Percentiles rank a stretch among this genome's conserved stretches.
phyloP scores from a whole-genome alignment of 2,888 invertebrate genomes.

The Nasonovia ribisnigri region DNA sequence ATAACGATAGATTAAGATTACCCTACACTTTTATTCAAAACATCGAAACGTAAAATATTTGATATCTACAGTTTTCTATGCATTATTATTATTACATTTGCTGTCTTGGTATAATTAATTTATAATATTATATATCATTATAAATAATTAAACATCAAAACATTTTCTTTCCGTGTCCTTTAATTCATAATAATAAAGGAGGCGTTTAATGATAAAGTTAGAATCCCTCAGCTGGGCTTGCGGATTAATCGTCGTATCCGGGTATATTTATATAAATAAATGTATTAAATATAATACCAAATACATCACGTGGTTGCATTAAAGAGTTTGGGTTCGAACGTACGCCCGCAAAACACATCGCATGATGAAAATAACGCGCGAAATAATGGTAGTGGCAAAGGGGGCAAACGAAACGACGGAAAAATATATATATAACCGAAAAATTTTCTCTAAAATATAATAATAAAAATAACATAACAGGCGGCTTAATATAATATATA shows the following conservation, averaged over 20 bases:
- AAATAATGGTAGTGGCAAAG: background rate
- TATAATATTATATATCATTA: too few relatives aligned
- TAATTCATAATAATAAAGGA: too few relatives aligned
- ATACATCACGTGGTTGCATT: background rate
- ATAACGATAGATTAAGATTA: too few relatives aligned
- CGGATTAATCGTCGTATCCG: background rate
- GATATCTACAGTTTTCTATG: too few relatives aligned
- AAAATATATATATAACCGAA: background rate
- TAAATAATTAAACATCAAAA: too few relatives aligned
- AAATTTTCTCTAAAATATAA: background rate
- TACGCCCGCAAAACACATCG: background rate
- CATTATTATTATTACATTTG: too few relatives aligned
- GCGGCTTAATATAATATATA: background rate
- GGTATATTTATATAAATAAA: background rate
- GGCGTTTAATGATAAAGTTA: too few relatives aligned
- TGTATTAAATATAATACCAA: background rate
- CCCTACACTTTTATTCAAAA: too few relatives aligned
- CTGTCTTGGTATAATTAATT: too few relatives aligned
- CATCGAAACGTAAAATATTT: too few relatives aligned
- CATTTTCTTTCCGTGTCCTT: too few relatives aligned
- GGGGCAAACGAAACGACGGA: background rate
- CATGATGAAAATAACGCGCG: background rate
- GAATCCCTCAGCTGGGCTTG: too few relatives aligned
- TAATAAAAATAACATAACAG: slow-evolving; percentile 7
- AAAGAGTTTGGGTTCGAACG: background rate